Evolutionary conservation across 1,140 invertebrate genomes (phyloP).

Genomic region (Listronotus oregonensis): DNA sequence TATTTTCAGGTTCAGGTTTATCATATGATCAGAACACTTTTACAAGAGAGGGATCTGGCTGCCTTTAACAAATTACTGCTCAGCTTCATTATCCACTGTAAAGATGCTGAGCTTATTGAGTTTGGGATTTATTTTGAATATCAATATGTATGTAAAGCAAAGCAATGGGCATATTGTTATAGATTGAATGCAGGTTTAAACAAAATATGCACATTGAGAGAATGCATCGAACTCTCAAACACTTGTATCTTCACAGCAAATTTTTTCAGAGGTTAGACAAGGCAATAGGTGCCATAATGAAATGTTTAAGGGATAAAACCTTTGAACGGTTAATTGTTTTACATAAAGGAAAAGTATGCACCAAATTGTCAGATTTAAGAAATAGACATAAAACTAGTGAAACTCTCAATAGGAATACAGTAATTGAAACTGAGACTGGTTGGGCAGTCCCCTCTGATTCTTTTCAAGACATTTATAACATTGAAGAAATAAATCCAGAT

Average conservation of each 20-base stretch:
- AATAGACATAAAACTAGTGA: slow-evolving; percentile 22
- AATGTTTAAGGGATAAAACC: slow-evolving; percentile 23
- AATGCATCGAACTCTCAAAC: slow-evolving; percentile 27
- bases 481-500: slow-evolving; percentile 16
- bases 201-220: slow-evolving; percentile 26
- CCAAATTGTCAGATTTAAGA: slow-evolving; percentile 14
- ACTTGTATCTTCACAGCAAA: slow-evolving; percentile 22
- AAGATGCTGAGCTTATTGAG: background rate
- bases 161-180: slow-evolving; percentile 18
- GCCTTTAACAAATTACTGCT: background rate
- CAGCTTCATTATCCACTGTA: background rate
- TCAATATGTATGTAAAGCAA: slow-evolving; percentile 9
- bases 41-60: background rate
- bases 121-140: slow-evolving; percentile 15
- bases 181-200: slow-evolving; percentile 13
- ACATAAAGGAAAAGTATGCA: slow-evolving; percentile 26
- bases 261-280: slow-evolving; percentile 18
- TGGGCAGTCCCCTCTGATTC: slow-evolving; percentile 22
- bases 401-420: background rate
- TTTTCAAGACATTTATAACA: slow-evolving; percentile 16
- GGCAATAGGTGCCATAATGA: slow-evolving; percentile 14
- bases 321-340: slow-evolving; percentile 22
- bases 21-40: background rate
- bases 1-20: slow-evolving; percentile 2
- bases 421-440: slow-evolving; percentile 2